Percentiles rank a stretch among this genome's conserved stretches.
Conservation (phyloP, 2,797 vertebrate species). For the Tenualosa thibaudeaui region DNA sequence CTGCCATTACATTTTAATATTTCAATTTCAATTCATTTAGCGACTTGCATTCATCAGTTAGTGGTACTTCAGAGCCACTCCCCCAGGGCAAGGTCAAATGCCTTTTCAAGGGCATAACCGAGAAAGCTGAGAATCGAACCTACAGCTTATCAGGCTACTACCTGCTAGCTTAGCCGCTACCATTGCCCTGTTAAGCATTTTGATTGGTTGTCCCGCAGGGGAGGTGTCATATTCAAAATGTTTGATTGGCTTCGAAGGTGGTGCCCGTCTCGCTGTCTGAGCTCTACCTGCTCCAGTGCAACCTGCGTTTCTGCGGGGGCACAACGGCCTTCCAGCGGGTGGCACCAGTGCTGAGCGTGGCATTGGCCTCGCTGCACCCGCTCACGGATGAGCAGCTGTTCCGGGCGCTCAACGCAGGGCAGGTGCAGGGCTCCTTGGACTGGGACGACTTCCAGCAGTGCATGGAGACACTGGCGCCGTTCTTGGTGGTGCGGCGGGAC, state of each 20-base stretch:
- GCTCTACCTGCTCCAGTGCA: constrained; percentile 95
- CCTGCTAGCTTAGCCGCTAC: too few relatives aligned
- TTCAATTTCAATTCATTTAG: too few relatives aligned
- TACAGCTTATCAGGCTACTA: too few relatives aligned
- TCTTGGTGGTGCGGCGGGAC: constrained; percentile 91
- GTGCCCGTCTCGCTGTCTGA: constrained; percentile 94
- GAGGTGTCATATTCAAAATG: too few relatives aligned
- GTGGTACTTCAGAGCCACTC: too few relatives aligned
- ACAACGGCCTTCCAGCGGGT: constrained; percentile 87
- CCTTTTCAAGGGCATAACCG: too few relatives aligned
- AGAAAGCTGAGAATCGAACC: too few relatives aligned
- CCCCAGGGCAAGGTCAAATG: too few relatives aligned
- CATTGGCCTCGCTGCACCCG: constrained; percentile 92
- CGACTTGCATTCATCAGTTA: too few relatives aligned
- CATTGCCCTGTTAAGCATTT: too few relatives aligned
- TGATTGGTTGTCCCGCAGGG: too few relatives aligned
- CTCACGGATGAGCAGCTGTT: constrained; percentile 98
- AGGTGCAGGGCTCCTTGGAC: constrained; percentile 81
- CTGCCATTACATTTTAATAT: too few relatives aligned
- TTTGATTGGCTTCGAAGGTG: constrained; percentile 56
- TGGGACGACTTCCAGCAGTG: constrained; percentile 95
- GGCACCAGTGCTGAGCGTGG: constrained; percentile 89
- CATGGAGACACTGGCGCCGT: constrained; percentile 90
- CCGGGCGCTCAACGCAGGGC: constrained; percentile 90
- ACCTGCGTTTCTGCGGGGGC: constrained; percentile 86